These are phyloP conservation scores for Acipenser transmontanus DNA, from an alignment of 2,797 vertebrate species.

Conservation along the genomic window DNA sequence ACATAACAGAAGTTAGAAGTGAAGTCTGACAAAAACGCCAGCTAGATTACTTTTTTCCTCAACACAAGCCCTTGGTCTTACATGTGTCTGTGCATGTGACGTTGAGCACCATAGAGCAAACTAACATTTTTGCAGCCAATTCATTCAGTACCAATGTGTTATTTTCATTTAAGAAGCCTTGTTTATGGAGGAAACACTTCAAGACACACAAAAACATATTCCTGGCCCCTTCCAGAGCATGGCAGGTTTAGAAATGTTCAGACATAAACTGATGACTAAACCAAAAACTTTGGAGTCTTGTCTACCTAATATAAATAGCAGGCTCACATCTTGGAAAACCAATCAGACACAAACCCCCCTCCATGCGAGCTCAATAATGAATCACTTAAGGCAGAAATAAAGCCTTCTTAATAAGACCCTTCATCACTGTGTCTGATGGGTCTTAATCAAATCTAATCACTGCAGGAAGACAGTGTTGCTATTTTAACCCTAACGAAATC, in stretches of 20 bases:
- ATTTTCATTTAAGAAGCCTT: no score
- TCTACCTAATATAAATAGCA: constrained; percentile 1
- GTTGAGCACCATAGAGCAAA: no score
- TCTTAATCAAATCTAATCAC: constrained; percentile 52
- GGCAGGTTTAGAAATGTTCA: neutral
- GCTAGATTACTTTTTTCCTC: no score
- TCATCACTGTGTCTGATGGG: constrained; percentile 31
- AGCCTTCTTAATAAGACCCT: constrained; percentile 19
- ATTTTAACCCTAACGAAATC: constrained; percentile 73
- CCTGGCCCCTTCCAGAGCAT: no score
- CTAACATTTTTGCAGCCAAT: no score
- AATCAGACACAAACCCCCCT: constrained; percentile 26
- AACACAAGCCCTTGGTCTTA: no score
- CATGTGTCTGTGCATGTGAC: no score
- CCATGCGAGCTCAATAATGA: constrained; percentile 16
- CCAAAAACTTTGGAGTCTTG: constrained; percentile 3
- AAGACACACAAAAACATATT: no score
- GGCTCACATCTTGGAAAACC: neutral
- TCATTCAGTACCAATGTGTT: no score
- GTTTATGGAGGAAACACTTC: no score
- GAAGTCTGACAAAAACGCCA: no score
- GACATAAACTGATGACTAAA: neutral
- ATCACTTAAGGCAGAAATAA: constrained; percentile 27
- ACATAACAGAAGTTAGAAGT: no score
- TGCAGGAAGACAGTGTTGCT: constrained; percentile 57